Percentiles rank a stretch among this genome's conserved stretches.
Conservation (phyloP, 35 echinoderm and acorn worm genomes). For the Apostichopus californicus region DNA sequence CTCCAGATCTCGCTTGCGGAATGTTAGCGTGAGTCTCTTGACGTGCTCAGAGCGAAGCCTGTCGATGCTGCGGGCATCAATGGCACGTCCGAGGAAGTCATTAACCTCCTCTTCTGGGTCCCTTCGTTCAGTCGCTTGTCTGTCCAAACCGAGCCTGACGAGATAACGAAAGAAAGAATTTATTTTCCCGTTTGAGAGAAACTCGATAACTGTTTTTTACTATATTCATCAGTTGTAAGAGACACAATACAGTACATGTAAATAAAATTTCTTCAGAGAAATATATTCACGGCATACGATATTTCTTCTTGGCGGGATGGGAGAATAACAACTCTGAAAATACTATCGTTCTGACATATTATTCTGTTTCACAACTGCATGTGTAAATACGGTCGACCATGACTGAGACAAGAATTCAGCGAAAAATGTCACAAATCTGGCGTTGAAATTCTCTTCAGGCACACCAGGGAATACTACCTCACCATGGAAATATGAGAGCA, state of each 20-base stretch:
- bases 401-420: too few relatives aligned
- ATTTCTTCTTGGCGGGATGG: too few relatives aligned
- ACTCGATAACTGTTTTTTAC: neutral
- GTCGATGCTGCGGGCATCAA: slow-evolving; percentile 98
- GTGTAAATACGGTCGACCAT: too few relatives aligned
- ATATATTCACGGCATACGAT: too few relatives aligned
- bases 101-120: slow-evolving; percentile 97
- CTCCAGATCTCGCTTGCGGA: slow-evolving; percentile 87
- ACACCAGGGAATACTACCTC: too few relatives aligned
- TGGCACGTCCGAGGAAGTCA: slow-evolving; percentile 95
- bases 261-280: neutral
- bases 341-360: too few relatives aligned
- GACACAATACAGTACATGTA: neutral
- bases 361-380: too few relatives aligned
- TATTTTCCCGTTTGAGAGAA: neutral
- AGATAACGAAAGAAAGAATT: slow-evolving; percentile 5
- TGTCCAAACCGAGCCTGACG: slow-evolving; percentile 78
- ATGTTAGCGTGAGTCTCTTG: slow-evolving; percentile 91
- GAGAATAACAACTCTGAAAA: too few relatives aligned
- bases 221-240: neutral
- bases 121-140: slow-evolving; percentile 58
- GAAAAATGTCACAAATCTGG: too few relatives aligned
- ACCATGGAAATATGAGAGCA: too few relatives aligned
- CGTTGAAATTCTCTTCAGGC: too few relatives aligned
- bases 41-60: slow-evolving; percentile 97